Base-by-base conservation (phyloP, 1,140 invertebrate species). In the Hyphantria cunea region DNA sequence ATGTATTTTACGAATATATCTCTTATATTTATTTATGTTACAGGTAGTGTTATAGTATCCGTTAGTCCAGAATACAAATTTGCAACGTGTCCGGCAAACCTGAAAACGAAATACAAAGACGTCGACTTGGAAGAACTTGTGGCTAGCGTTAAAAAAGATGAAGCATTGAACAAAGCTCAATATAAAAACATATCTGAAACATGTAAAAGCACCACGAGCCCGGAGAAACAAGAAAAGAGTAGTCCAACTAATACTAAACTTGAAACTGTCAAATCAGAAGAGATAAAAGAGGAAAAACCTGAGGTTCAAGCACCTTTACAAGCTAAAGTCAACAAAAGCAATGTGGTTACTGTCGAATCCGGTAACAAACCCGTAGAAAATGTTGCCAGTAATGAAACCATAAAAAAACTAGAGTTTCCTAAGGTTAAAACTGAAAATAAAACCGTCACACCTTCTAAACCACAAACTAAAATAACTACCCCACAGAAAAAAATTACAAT, bases 61-160 rank as follows among this genome's bases (percentile, higher is more conserved):
- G 68, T 82, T 3, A 75, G 56, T 5, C 79, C 84, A 4, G 70
- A 64, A 50, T 86, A 85, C 56, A 74, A 72, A 52, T 86, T 80
- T 42, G 66, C 59, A 0, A 63, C 76, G 44, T 77, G 76, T 14
- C 83, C 86, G 0, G 47, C 58, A 11, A 78, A 77, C 15, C 53
- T 84, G 0, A 76, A 74, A 55, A 78, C 76, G 0, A 66, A 66
- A n/a, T 81, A 72, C 15, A 50, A 41, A n/a, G 47, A 62, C 41
- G 44, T 55, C 17, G 47, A 55, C 11, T n/a, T 39, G n/a, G 37
- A 39, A 39, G 37, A 39, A 39, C 37, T n/a, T 39, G 37, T 10
- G 7, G 37, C 8, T 0, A 39, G 7, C n/a, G n/a, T 39, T 39
- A 0, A 39, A 7, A 39, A 39, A n/a, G n/a, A 9, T 39, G 9